Conservation (phyloP, 2,888 invertebrate species). For the Pinctada fucata region DNA sequence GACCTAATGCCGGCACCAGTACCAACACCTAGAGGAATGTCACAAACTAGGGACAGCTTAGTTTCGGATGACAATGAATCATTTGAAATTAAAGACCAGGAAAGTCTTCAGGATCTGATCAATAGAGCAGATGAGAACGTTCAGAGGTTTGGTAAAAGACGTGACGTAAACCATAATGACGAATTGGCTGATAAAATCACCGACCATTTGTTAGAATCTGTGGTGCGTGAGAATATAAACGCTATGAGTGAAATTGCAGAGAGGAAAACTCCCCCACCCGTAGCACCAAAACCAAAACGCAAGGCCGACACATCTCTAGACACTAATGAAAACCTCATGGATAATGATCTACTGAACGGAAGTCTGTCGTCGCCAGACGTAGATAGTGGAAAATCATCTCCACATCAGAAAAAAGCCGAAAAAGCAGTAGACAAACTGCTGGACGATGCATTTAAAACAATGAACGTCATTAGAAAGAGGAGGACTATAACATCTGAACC, state of each 20-base stretch:
- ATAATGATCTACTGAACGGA: slow-evolving; percentile 25
- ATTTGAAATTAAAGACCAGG: slow-evolving; percentile 41
- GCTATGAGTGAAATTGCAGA: slow-evolving; percentile 55
- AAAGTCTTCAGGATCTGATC: slow-evolving; percentile 47
- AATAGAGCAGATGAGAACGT: slow-evolving; percentile 51
- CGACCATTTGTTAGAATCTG: slow-evolving; percentile 58
- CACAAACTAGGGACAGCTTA: slow-evolving; percentile 35
- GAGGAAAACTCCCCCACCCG: slow-evolving; percentile 52
- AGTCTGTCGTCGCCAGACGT: slow-evolving; percentile 12
- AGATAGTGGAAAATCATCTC: slow-evolving; percentile 22
- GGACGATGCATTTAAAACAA: slow-evolving; percentile 70
- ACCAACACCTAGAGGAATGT: slow-evolving; percentile 27
- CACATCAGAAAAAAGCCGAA: slow-evolving; percentile 40
- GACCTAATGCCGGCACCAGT: slow-evolving; percentile 50
- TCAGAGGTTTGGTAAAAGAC: slow-evolving; percentile 44
- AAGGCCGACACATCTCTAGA: slow-evolving; percentile 29
- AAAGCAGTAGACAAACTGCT: slow-evolving; percentile 64
- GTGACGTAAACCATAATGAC: slow-evolving; percentile 17
- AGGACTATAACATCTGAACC: slow-evolving; percentile 42
- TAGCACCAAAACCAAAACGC: slow-evolving; percentile 55
- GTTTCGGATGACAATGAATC: slow-evolving; percentile 40
- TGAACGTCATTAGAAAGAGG: slow-evolving; percentile 64
- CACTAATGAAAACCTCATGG: slow-evolving; percentile 15
- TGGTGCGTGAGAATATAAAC: slow-evolving; percentile 61
- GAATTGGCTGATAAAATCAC: slow-evolving; percentile 65